phyloP scores from a whole-genome alignment of 2,888 invertebrate genomes.

The Lysandra coridon region DNA sequence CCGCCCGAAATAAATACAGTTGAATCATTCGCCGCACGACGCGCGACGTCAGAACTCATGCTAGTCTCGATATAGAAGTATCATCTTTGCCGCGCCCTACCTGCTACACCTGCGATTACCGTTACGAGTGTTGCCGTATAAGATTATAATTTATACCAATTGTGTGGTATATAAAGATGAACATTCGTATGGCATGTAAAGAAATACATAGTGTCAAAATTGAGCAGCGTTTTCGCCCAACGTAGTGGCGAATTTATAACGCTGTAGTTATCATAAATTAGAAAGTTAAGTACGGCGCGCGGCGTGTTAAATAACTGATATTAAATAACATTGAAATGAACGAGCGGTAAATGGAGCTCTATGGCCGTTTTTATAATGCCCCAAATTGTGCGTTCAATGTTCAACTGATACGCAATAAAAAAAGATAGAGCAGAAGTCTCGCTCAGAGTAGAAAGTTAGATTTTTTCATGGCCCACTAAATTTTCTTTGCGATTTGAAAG shows the following conservation, averaged over 20 bases:
- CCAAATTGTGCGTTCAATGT: not conserved
- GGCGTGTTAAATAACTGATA: slow-evolving; percentile 20
- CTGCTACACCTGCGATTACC: slow-evolving; percentile 12
- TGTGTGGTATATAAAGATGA: not conserved
- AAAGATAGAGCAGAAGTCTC: not conserved
- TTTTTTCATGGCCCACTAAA: slow-evolving; percentile 5
- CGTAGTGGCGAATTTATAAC: not conserved
- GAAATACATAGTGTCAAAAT: not conserved
- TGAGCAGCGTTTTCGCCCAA: not conserved
- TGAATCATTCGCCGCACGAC: slow-evolving; percentile 28
- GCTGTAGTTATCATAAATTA: slow-evolving; percentile 22
- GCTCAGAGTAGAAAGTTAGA: slow-evolving; percentile 13
- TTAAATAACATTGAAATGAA: slow-evolving; percentile 7
- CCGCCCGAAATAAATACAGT: slow-evolving; percentile 28
- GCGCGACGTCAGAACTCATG: not conserved
- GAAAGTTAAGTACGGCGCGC: slow-evolving; percentile 17
- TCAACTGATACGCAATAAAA: not conserved
- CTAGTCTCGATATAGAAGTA: slow-evolving; percentile 21
- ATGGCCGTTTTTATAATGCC: not conserved
- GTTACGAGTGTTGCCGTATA: not conserved
- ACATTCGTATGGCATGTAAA: not conserved
- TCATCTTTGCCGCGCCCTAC: slow-evolving; percentile 15
- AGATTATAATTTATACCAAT: not conserved
- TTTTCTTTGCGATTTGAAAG: not conserved
- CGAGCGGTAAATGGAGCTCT: not conserved